Base-by-base conservation (phyloP, 92 coral and sea anemone species). In the Nematostella vectensis region DNA sequence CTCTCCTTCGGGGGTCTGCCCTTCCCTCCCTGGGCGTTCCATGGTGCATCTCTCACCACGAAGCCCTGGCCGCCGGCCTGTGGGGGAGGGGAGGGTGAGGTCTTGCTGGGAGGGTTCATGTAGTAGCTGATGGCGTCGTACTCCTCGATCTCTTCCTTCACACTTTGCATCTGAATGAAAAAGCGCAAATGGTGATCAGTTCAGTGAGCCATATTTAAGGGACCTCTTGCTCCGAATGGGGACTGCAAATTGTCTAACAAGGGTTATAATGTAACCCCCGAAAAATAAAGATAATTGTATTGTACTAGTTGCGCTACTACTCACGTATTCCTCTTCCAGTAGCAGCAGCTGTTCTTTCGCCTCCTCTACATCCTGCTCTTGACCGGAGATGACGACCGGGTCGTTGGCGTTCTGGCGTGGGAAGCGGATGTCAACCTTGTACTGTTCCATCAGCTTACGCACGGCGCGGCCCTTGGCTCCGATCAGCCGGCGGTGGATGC, bases 11-110 rank as follows among this genome's bases (percentile, higher is more conserved):
- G 2, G 80, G 95, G 31, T 74, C 83, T 16, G 88, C 74, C 33
- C 6, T 26, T 31, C 1, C 13, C 48, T 11, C 24, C 66, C 0
- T 61, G 42, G 31, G 58, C 66, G 74, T 75, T 83, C 99, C 99
- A 93, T 3, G 99, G 99, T 1, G 99, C 99, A 26, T 93, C 96
- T 23, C 99, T 87, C 50, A 93, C 99, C 16, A 93, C 81, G 50
- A 78, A 93, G 30, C 82, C 80, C 13, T 65, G 70, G 38, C 77
- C 77, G n/a, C 67, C 82, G 12, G 67, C 18, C 47, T 70, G 81
- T 57, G 50, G 29, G 37, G 78, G 44, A 4, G 51, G 51, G 9
- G 18, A 9, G 51, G 51, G 23, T 11, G 51, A 45, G 23, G 69
- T 74, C 31, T 82, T 86, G 78, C 96, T 86, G 4, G 99, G 99